Evolutionary conservation across 2,888 invertebrate genomes (phyloP).

Genomic region (Platycnemis pennipes): DNA sequence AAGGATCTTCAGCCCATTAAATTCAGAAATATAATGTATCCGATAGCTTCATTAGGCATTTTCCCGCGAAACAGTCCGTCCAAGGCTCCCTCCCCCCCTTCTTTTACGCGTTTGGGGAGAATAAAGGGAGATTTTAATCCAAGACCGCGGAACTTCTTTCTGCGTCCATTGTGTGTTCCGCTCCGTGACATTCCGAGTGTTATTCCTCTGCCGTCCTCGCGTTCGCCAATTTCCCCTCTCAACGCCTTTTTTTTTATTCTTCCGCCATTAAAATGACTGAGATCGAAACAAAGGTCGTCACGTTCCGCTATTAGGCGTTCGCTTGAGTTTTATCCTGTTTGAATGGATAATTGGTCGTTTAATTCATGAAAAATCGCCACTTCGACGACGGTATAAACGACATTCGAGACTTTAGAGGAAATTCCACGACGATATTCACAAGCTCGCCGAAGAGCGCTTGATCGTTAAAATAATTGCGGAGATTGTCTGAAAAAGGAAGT

Average conservation of each 20-base stretch:
- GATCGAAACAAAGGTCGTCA: constrained; percentile 34
- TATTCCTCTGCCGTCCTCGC: background rate
- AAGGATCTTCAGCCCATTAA: background rate
- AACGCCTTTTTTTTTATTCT: background rate
- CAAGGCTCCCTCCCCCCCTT: background rate
- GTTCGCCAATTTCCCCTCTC: background rate
- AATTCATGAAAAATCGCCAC: constrained; percentile 1
- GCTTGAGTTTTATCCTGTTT: background rate
- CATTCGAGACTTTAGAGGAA: background rate
- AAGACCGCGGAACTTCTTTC: background rate
- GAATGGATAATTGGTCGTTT: constrained; percentile 16
- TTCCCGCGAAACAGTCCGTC: constrained; percentile 8
- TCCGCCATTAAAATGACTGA: background rate
- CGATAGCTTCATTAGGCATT: constrained; percentile 33
- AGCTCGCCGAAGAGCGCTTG: background rate
- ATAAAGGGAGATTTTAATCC: constrained; percentile 1
- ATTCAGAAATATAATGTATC: constrained; percentile 34
- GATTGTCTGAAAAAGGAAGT: background rate
- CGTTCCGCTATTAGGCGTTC: constrained; percentile 41
- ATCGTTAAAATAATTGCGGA: background rate
- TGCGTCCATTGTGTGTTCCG: constrained; percentile 19
- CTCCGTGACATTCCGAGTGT: background rate
- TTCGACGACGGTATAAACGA: background rate
- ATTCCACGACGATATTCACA: background rate
- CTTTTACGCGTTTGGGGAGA: background rate